Conservation (phyloP, 2,888 invertebrate species). For the Agonopterix subpropinquella region DNA sequence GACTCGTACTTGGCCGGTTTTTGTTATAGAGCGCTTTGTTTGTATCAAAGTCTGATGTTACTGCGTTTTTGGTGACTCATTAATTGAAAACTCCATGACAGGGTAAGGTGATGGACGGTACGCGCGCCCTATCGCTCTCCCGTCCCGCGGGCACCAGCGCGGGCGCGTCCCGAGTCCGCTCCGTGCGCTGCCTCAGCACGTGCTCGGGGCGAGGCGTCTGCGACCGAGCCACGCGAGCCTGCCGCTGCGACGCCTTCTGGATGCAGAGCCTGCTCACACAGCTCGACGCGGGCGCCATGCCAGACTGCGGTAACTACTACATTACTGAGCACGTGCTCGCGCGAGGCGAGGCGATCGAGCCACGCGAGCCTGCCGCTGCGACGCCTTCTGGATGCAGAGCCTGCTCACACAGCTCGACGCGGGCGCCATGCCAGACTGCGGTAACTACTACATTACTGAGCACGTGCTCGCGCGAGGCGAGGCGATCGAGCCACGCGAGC, state of each 20-base stretch:
- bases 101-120: slow-evolving; percentile 44
- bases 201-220: slow-evolving; percentile 96
- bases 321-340: slow-evolving; percentile 92
- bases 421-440: no score
- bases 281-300: slow-evolving; percentile 85
- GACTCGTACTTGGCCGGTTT: no score
- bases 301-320: slow-evolving; percentile 82
- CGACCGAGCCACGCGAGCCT: slow-evolving; percentile 87
- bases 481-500: no score
- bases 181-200: slow-evolving; percentile 91
- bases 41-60: not conserved
- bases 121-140: slow-evolving; percentile 26
- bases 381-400: slow-evolving; percentile 98
- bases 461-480: no score
- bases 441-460: no score
- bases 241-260: slow-evolving; percentile 97
- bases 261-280: slow-evolving; percentile 91
- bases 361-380: slow-evolving; percentile 90
- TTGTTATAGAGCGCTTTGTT: no score
- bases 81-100: slow-evolving; percentile 12
- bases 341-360: slow-evolving; percentile 91
- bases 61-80: not conserved
- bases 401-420: no score
- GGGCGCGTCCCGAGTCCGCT: slow-evolving; percentile 86
- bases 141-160: slow-evolving; percentile 37